A percentile compares a stretch with the other conserved stretches of the same genome.
phyloP scores from a whole-genome alignment of 2,113 vertebrate genomes.

The Speoplatyrhinus poulsoni region DNA sequence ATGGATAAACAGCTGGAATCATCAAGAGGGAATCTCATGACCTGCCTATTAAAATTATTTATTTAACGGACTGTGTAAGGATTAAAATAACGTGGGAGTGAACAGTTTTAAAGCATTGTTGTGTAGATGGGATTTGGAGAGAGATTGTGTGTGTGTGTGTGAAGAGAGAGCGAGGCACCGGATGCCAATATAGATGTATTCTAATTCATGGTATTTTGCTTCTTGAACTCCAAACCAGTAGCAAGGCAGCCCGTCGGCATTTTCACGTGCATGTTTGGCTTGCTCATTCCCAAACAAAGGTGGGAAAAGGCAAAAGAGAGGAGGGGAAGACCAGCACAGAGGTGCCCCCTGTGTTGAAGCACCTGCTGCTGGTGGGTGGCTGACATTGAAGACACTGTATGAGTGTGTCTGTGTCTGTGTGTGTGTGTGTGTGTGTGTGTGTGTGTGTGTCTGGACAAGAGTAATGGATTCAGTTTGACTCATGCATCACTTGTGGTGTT shows the following conservation, averaged over 20 bases:
- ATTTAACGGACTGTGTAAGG: neutral
- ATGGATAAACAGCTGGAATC: conserved; percentile 15
- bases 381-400: conserved; percentile 60
- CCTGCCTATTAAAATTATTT: neutral
- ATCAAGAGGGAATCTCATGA: neutral
- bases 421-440: conserved; percentile 49
- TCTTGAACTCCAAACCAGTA: conserved; percentile 32
- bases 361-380: conserved; percentile 71
- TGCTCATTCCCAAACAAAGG: conserved; percentile 52
- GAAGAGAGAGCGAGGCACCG: conserved; percentile 2
- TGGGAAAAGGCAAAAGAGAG: conserved; percentile 50
- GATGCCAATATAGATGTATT: conserved; percentile 60
- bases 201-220: conserved; percentile 57
- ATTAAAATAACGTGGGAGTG: conserved; percentile 22
- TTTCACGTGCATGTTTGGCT: conserved; percentile 51
- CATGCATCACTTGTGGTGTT: conserved; percentile 34
- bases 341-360: conserved; percentile 66
- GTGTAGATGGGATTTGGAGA: conserved; percentile 16
- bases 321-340: conserved; percentile 56
- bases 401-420: conserved; percentile 38
- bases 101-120: conserved; percentile 3
- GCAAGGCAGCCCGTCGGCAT: conserved; percentile 38
- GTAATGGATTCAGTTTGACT: conserved; percentile 33
- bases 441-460: conserved; percentile 24
- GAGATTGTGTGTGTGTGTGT: neutral